A percentile compares a stretch with the other conserved stretches of the same genome.
These are phyloP conservation scores for Paratrypauchen microcephalus DNA, from an alignment of 2,797 vertebrate species.

Conservation along the genomic window DNA sequence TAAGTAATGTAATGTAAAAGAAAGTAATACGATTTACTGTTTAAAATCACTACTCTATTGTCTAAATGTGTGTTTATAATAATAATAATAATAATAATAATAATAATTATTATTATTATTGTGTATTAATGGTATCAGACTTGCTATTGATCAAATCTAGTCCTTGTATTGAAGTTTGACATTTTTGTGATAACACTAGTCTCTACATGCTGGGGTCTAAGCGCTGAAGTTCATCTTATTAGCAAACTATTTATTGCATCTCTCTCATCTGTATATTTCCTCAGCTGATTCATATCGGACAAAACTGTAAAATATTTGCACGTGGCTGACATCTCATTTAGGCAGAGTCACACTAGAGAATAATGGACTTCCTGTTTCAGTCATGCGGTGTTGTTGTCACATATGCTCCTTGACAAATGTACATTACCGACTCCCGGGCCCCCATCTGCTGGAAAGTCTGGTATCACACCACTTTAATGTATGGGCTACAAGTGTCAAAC, in stretches of 20 bases:
- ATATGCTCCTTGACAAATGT: slow-evolving; percentile 10
- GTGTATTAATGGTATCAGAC: no score
- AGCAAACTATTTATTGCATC: not conserved
- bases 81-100: no score
- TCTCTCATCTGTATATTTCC: not conserved
- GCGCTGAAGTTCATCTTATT: not conserved
- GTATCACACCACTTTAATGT: not conserved
- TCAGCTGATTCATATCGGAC: not conserved
- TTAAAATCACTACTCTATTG: no score
- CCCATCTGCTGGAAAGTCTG: not conserved
- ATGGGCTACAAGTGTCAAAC: not conserved
- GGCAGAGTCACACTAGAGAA: not conserved
- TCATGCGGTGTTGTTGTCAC: not conserved
- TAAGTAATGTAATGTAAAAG: no score
- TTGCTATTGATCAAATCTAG: no score
- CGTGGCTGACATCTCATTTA: not conserved
- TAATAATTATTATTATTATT: no score
- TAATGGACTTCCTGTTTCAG: not conserved
- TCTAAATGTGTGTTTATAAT: no score
- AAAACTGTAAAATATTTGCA: not conserved
- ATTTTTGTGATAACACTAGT: no score
- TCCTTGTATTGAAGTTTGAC: no score
- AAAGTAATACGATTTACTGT: no score
- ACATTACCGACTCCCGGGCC: not conserved
- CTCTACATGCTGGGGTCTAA: not conserved